Evolutionary conservation across 2,113 vertebrate species (phyloP), one percentile per base, ranked within the genome.

Genomic region (Megaceryle torquata): DNA sequence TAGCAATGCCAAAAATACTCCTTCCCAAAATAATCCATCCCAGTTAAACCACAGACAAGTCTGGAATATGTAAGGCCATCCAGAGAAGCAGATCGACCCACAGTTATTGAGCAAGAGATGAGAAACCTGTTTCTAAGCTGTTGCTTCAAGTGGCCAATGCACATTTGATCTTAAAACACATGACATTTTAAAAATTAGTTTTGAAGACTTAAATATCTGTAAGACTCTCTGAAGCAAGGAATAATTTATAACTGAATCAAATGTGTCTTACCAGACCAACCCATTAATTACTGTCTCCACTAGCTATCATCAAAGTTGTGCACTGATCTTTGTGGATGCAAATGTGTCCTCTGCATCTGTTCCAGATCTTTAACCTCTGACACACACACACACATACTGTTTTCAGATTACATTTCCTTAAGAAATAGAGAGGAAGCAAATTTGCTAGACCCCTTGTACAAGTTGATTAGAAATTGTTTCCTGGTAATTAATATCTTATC

Each of bases 51-150:
- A 39, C 68, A 92, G 93, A 81, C 72, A 44, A 88, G 88, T 25
- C 92, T 88, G 86, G 76, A 71, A 68, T 20, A 83, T 0, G 5
- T 16, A 48, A 7, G 31, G 60, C 63, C 5, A 26, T 77, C 72
- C 94, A 70, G 54, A 88, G 92, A 93, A 94, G 77, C 82, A 86
- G 86, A 57, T n/a, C 74, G 88, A 82, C 70, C 72, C 24, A 3
- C 3, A 15, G 35, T 29, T 56, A 91, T 16, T 0, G 18, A 85
- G 56, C 48, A 76, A 82, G 35, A 59, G 71, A 51, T 63, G 26
- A 50, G 1, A 76, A 86, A 53, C 6, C 7, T 2, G 0, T 56
- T 68, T 53, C 61, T 43, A 35, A 87, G 28, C 41, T 29, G 7
- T 2, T 56, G 61, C 80, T 92, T 51, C 72, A 64, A 65, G 37